Conservation (phyloP, 2,113 vertebrate species). For the Megaptera novaeangliae region DNA sequence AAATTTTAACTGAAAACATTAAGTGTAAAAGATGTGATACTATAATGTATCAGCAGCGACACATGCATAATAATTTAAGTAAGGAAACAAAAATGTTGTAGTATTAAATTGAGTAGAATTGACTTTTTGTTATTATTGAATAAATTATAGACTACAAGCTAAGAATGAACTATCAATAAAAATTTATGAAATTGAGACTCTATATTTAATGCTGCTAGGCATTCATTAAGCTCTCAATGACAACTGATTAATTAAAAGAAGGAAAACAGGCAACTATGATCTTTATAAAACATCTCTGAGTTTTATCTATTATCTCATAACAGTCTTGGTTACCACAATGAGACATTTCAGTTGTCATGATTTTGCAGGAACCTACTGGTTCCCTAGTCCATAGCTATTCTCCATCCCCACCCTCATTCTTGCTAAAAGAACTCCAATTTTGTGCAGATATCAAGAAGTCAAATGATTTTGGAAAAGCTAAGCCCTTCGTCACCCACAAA, state of each 20-base stretch:
- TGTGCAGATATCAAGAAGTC: not conserved
- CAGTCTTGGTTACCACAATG: not conserved
- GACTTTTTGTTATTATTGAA: not conserved
- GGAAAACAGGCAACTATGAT: not conserved
- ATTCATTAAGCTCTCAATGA: not conserved
- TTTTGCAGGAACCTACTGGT: not conserved
- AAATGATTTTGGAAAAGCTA: not conserved
- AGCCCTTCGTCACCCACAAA: not conserved
- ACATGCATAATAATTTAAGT: not conserved
- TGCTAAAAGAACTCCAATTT: not conserved
- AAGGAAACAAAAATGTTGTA: not conserved
- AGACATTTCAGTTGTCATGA: not conserved
- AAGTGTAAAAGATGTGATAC: not conserved
- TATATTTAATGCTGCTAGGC: not conserved
- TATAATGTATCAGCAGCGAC: not conserved
- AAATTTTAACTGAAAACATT: conserved; percentile 9
- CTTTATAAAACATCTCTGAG: not conserved
- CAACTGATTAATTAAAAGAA: not conserved
- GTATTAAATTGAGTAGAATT: not conserved
- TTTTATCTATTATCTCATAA: not conserved
- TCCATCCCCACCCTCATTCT: not conserved
- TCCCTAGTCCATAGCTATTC: not conserved
- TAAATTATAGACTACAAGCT: not conserved
- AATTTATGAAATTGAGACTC: not conserved
- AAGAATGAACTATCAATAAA: not conserved